Evolutionary conservation across 2,888 invertebrate species (phyloP).

Genomic region (Eupelmus urozonus): DNA sequence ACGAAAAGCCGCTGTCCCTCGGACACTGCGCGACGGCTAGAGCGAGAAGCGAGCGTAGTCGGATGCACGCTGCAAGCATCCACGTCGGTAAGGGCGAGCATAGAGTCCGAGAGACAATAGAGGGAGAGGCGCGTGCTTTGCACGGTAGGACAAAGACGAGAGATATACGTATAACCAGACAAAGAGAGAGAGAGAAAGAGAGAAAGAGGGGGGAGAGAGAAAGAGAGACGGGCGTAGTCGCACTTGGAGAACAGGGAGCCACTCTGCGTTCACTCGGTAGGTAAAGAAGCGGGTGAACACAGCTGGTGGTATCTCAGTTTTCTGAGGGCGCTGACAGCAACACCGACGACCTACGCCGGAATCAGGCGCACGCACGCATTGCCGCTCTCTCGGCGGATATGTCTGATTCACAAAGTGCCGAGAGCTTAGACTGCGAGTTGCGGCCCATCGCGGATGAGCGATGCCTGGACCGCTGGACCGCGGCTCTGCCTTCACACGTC

Average conservation of each 20-base stretch:
- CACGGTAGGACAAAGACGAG: too few relatives aligned
- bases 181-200: neutral
- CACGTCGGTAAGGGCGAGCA: conserved; percentile 51
- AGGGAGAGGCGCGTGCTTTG: neutral
- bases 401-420: too few relatives aligned
- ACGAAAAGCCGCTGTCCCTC: neutral
- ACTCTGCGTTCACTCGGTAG: conserved; percentile 96
- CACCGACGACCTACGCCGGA: neutral
- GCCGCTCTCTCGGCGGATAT: too few relatives aligned
- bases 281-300: conserved; percentile 91
- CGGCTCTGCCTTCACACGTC: too few relatives aligned
- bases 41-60: conserved; percentile 1
- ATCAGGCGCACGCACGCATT: too few relatives aligned
- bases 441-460: too few relatives aligned
- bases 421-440: too few relatives aligned
- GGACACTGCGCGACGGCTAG: neutral
- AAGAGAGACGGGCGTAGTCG: conserved; percentile 47
- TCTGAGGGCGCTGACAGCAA: conserved; percentile 74
- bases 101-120: conserved; percentile 9
- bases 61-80: conserved; percentile 16
- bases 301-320: conserved; percentile 99
- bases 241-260: conserved; percentile 92
- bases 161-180: neutral
- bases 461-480: too few relatives aligned
- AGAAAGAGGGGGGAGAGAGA: neutral